phyloP scores from a whole-genome alignment of 2,888 invertebrate species.

The Polyploca ridens region DNA sequence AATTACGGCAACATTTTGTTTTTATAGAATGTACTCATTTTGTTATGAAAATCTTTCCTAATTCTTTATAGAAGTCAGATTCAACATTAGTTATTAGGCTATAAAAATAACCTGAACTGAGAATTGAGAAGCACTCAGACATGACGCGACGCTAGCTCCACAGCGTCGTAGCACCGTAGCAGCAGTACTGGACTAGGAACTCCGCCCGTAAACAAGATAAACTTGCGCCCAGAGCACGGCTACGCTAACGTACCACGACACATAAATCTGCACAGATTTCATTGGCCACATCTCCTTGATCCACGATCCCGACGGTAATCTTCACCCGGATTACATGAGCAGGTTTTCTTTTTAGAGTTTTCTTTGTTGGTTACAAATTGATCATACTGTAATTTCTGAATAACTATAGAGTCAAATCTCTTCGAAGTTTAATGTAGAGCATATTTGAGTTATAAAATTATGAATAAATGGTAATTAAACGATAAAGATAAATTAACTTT shows the following conservation, averaged over 20 bases:
- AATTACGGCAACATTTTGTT: not conserved
- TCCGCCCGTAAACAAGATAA: constrained; percentile 69
- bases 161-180: not conserved
- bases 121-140: not conserved
- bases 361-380: constrained; percentile 19
- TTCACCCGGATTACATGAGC: constrained; percentile 42
- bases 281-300: constrained; percentile 54
- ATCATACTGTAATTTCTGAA: not conserved
- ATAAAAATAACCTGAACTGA: too few relatives aligned
- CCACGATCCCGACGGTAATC: constrained; percentile 53
- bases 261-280: constrained; percentile 70
- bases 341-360: constrained; percentile 39
- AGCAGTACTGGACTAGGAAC: not conserved
- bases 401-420: not conserved
- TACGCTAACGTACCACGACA: constrained; percentile 50
- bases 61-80: too few relatives aligned
- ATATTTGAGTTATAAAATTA: too few relatives aligned
- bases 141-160: not conserved
- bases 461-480: too few relatives aligned
- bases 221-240: constrained; percentile 37
- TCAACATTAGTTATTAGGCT: too few relatives aligned
- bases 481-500: too few relatives aligned
- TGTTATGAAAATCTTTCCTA: too few relatives aligned
- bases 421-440: not conserved
- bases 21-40: not conserved